Base-by-base conservation (phyloP, 2,888 invertebrate species). In the Ceraclea dissimilis region DNA sequence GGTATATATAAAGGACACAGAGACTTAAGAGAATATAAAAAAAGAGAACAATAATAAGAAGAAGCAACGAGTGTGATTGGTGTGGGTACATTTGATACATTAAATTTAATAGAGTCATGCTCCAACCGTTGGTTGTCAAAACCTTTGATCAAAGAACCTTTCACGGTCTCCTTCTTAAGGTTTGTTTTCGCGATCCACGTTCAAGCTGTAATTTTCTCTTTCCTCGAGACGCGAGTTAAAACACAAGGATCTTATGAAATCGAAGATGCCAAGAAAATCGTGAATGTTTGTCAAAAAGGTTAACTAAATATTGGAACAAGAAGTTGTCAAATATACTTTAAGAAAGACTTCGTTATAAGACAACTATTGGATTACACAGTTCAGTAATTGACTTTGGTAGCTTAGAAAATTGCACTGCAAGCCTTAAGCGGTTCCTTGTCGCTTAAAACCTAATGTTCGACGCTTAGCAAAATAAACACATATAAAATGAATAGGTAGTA, bases 181-280 rank as follows among this genome's bases (percentile, higher is more conserved):
- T 49, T 49, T 54, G 53, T 54, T 54, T 54, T 49, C 53, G 48
- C 49, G 48, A 49, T 49, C 53, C 48, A 54, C 53, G 49, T 54
- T 49, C 53, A 49, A 48, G 53, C 48, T 48, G 47, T 54, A 54
- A 54, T 54, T 49, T 49, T 54, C 53, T 54, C 20, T 49, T 16
- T 26, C 26, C 26, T 39, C 17, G 16, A 48, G 22, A 13, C 18
- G 47, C 47, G 20, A 47, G 20, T 47, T 43, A 16, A 43, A 43
- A 43, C 26, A 26, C 26, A 26, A 26, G 5, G 26, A 26, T 26
- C 26, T 26, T 10, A 26, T 26, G 26, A 26, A 26, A 26, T 26
- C 26, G 26, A 26, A 26, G 26, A 26, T 4, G 4, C 5, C 26
- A 26, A 26, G 26, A 26, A 26, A 26, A 26, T 26, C 26, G 10